These are phyloP conservation scores for Podotricha telesiphe DNA, from an alignment of 2,888 invertebrate species.

Conservation along the genomic window DNA sequence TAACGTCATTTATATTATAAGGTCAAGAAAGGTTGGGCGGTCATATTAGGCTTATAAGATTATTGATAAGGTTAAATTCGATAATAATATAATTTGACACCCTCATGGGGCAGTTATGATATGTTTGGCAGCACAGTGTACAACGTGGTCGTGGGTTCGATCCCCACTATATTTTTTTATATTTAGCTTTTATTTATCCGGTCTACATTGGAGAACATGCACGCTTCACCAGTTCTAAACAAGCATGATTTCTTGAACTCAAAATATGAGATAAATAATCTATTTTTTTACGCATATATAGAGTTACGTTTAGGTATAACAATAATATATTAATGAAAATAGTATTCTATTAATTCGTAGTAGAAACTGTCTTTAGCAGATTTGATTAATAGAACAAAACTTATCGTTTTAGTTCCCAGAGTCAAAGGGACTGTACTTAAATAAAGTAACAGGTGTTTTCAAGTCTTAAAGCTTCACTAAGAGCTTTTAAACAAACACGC, in stretches of 20 bases:
- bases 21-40: not conserved
- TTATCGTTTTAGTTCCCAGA: not conserved
- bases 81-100: not conserved
- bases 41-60: not conserved
- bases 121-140: no score
- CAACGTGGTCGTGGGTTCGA: no score
- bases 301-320: no score
- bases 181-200: no score
- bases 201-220: no score
- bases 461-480: conserved; percentile 23
- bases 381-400: no score
- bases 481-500: conserved; percentile 23
- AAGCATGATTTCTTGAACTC: no score
- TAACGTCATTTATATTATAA: not conserved
- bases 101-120: not conserved
- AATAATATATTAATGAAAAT: not conserved
- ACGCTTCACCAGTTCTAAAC: no score
- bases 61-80: not conserved
- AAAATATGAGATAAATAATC: no score
- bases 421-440: conserved; percentile 17
- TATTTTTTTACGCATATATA: no score
- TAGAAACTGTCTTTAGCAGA: no score
- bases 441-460: conserved; percentile 23
- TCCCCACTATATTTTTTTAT: not conserved
- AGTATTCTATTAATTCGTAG: not conserved